phyloP scores from a whole-genome alignment of 2,113 vertebrate genomes.

The Cebidichthys violaceus region DNA sequence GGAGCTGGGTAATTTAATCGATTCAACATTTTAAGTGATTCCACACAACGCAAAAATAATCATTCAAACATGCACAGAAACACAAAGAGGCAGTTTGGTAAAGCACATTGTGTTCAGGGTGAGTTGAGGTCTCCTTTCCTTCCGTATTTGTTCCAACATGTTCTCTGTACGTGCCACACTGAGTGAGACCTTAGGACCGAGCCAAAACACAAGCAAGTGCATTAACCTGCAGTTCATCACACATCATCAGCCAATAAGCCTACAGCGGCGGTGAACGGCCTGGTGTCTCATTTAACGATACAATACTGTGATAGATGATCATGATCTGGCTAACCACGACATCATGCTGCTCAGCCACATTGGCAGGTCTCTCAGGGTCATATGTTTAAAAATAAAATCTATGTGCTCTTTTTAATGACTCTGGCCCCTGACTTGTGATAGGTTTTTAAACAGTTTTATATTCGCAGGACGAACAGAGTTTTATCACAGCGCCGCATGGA shows the following conservation, averaged over 20 bases:
- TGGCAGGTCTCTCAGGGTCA: background rate
- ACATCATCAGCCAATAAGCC: background rate
- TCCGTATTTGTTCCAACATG: background rate
- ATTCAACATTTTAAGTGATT: slow-evolving; percentile 1
- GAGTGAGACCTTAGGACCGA: background rate
- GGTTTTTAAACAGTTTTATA: too few relatives aligned
- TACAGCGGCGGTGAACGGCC: background rate
- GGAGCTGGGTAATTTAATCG: background rate
- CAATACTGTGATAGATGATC: slow-evolving; percentile 11
- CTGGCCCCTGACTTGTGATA: background rate
- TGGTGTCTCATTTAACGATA: background rate
- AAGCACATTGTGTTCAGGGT: slow-evolving; percentile 11
- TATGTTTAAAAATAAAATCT: background rate
- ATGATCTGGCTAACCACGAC: background rate
- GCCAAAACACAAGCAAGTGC: background rate
- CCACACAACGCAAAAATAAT: background rate
- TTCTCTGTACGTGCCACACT: background rate
- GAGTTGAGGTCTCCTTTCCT: background rate
- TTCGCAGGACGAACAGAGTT: too few relatives aligned
- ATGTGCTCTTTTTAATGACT: background rate
- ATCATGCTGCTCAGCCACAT: background rate
- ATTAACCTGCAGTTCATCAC: background rate
- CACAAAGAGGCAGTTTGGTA: background rate
- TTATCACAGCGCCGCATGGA: too few relatives aligned
- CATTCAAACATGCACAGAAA: background rate